Evolutionary conservation across 2,888 invertebrate genomes (phyloP), one percentile per base, ranked within the genome.

Genomic region (Galeruca laticollis): DNA sequence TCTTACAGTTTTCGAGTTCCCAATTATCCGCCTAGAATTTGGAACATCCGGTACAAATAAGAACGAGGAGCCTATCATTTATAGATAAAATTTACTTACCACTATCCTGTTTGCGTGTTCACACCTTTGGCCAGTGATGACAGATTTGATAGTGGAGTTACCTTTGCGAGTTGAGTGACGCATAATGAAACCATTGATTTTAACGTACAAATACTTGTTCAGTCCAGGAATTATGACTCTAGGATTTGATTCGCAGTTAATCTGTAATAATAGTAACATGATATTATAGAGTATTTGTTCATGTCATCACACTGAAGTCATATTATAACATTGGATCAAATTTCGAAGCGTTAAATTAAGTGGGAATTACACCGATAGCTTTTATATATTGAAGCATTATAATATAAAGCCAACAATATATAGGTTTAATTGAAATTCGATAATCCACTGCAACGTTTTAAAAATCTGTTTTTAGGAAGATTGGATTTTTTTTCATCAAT

Each of bases 171-270:
- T 82, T 5, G 83, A 80, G 70, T 85, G 84, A 69, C 80, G 80
- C 74, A 86, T 77, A 62, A 86, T 84, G 40, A 88, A 89, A 1
- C 94, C 95, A 73, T 90, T 89, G 71, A 93, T 88, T 82, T 94
- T 93, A 21, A 94, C 90, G 86, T 94, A 95, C 5, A 95, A 87
- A 81, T 92, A 95, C 74, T 92, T 92, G 57, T 91, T 91, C 10
- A 90, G 89, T 0, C 90, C 90, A 0, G 92, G 94, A 79, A 94
- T 93, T 73, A 95, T 93, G 51, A 94, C 87, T 90, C 94, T 93
- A 0, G 95, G 94, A 71, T 92, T 90, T 61, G 89, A 90, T 77
- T 94, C 93, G 78, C 95, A 95, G 74, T 92, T 92, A 79, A 91
- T 89, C 95, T 95, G 86, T 47, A 75, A 73, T 52, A 54, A 54